phyloP scores from a whole-genome alignment of 2,888 invertebrate species.

The Callimorpha dominula region DNA sequence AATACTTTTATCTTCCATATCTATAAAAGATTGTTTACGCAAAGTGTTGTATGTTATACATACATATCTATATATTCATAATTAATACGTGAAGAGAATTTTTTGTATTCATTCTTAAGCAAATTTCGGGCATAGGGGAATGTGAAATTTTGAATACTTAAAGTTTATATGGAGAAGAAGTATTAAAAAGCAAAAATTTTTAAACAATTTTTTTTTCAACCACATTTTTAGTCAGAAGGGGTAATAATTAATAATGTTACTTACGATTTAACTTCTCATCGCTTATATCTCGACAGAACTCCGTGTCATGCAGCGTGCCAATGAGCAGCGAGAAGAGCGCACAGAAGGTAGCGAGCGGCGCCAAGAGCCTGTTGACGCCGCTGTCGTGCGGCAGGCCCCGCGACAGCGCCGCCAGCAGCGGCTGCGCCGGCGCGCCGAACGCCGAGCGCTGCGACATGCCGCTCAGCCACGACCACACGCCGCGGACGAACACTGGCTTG shows the following conservation, averaged over 20 bases:
- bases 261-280: constrained; percentile 73
- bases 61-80: too few relatives aligned
- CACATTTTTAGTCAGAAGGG: too few relatives aligned
- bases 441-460: constrained; percentile 73
- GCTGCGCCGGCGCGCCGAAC: constrained; percentile 82
- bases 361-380: constrained; percentile 90
- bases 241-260: constrained; percentile 33
- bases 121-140: too few relatives aligned
- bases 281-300: constrained; percentile 88
- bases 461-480: constrained; percentile 89
- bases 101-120: too few relatives aligned
- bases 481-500: constrained; percentile 91
- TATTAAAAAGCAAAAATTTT: too few relatives aligned
- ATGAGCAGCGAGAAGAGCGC: constrained; percentile 93
- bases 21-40: too few relatives aligned
- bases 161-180: too few relatives aligned
- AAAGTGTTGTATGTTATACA: too few relatives aligned
- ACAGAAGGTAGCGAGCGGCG: constrained; percentile 94
- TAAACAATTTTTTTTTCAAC: too few relatives aligned
- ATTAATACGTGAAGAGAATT: too few relatives aligned
- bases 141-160: too few relatives aligned
- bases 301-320: constrained; percentile 94
- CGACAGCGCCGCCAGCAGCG: constrained; percentile 89
- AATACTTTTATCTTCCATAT: too few relatives aligned
- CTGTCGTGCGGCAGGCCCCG: constrained; percentile 88